Conservation (phyloP, 92 coral and sea anemone species). For the Umimayanthus kanabou region DNA sequence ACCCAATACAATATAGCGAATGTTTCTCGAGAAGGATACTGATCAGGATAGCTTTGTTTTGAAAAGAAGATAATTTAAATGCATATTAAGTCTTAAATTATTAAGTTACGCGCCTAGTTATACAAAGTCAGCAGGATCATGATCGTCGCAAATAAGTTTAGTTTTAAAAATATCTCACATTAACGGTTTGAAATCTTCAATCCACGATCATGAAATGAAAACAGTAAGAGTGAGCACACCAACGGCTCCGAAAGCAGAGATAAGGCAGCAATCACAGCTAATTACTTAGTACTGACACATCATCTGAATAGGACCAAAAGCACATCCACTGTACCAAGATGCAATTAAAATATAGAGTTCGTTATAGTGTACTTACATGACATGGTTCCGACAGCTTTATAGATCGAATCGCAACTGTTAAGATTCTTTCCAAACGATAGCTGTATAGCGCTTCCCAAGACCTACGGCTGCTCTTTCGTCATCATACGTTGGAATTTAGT, state of each 20-base stretch:
- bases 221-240: neutral
- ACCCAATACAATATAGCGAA: neutral
- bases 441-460: neutral
- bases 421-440: neutral
- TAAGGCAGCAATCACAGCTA: neutral
- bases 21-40: neutral
- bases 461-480: neutral
- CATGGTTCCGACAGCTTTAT: constrained; percentile 8
- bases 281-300: neutral
- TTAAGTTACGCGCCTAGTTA: neutral
- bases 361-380: constrained; percentile 36
- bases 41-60: neutral
- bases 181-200: neutral
- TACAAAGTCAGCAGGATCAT: neutral
- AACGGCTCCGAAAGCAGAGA: neutral
- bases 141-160: neutral
- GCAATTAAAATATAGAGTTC: neutral
- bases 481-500: constrained; percentile 29
- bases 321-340: no score
- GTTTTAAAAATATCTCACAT: no score
- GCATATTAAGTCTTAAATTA: neutral
- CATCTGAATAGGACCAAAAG: no score
- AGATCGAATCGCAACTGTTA: neutral
- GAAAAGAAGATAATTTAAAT: neutral
- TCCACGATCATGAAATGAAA: neutral